Conservation (phyloP, 1,140 invertebrate genomes). For the Drosophila repleta region DNA sequence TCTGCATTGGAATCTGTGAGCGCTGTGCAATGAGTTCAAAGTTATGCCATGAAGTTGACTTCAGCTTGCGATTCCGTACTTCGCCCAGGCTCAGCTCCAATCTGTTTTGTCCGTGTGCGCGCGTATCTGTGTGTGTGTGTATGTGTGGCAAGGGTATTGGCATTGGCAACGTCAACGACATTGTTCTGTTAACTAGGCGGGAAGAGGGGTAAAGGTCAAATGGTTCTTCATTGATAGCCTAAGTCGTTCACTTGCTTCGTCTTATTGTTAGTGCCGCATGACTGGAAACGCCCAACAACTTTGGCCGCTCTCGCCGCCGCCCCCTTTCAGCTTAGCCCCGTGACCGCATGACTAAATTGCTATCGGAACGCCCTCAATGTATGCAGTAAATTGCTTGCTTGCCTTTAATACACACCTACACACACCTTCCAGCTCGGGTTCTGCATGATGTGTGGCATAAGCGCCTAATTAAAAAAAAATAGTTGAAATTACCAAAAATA, state of each 20-base stretch:
- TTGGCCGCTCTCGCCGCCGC: background rate
- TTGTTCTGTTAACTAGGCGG: slow-evolving; percentile 43
- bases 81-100: slow-evolving; percentile 5
- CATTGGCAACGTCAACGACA: slow-evolving; percentile 41
- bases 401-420: slow-evolving; percentile 30
- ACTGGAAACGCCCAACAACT: slow-evolving; percentile 26
- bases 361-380: slow-evolving; percentile 43
- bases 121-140: background rate
- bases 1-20: slow-evolving; percentile 44
- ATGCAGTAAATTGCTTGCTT: slow-evolving; percentile 70
- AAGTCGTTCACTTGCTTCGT: slow-evolving; percentile 48
- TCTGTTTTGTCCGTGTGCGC: background rate
- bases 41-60: slow-evolving; percentile 59
- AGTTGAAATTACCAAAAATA: slow-evolving; percentile 36
- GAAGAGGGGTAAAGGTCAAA: slow-evolving; percentile 52
- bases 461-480: slow-evolving; percentile 67
- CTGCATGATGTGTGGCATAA: slow-evolving; percentile 45
- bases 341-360: slow-evolving; percentile 28
- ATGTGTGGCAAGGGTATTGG: slow-evolving; percentile 2
- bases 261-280: slow-evolving; percentile 39
- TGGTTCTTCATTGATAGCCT: slow-evolving; percentile 48
- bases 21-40: slow-evolving; percentile 32
- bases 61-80: slow-evolving; percentile 31
- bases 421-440: slow-evolving; percentile 43
- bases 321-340: slow-evolving; percentile 11